These are phyloP conservation scores for Metalampra italica DNA, from an alignment of 2,888 invertebrate genomes.

Conservation along the genomic window DNA sequence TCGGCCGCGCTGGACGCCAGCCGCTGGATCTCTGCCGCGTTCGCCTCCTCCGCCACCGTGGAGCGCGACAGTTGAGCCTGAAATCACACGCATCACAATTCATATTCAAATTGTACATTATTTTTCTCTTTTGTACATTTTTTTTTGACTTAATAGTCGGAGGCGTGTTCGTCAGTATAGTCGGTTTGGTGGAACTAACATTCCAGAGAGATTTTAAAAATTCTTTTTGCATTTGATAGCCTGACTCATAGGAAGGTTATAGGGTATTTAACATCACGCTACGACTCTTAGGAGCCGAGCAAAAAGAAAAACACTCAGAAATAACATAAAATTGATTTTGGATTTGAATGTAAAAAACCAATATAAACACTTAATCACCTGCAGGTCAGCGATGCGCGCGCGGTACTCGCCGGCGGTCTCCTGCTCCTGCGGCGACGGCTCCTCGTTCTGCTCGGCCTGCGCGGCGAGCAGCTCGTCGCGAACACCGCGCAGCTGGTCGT, in stretches of 20 bases:
- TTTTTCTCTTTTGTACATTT: too few relatives aligned
- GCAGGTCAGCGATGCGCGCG: constrained; percentile 53
- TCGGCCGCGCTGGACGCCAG: constrained; percentile 68
- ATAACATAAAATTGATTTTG: too few relatives aligned
- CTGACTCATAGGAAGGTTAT: too few relatives aligned
- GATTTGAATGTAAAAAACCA: too few relatives aligned
- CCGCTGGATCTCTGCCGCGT: constrained; percentile 78
- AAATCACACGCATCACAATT: constrained; percentile 5
- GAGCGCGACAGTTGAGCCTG: constrained; percentile 62
- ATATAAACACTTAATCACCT: constrained; percentile 21
- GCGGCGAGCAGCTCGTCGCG: constrained; percentile 65
- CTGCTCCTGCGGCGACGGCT: constrained; percentile 5
- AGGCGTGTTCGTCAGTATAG: too few relatives aligned
- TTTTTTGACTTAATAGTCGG: too few relatives aligned
- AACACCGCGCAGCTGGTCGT: constrained; percentile 53
- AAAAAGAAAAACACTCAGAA: too few relatives aligned
- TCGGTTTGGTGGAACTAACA: too few relatives aligned
- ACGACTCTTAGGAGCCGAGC: too few relatives aligned
- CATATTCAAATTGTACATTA: not conserved
- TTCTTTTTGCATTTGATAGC: too few relatives aligned
- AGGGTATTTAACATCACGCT: too few relatives aligned
- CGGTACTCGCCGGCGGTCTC: constrained; percentile 34
- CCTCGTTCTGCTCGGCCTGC: constrained; percentile 21
- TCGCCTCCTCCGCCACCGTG: constrained; percentile 76
- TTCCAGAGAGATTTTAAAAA: too few relatives aligned